These are phyloP conservation scores for Lymantria dispar DNA, from an alignment of 2,888 invertebrate genomes.

Conservation along the genomic window DNA sequence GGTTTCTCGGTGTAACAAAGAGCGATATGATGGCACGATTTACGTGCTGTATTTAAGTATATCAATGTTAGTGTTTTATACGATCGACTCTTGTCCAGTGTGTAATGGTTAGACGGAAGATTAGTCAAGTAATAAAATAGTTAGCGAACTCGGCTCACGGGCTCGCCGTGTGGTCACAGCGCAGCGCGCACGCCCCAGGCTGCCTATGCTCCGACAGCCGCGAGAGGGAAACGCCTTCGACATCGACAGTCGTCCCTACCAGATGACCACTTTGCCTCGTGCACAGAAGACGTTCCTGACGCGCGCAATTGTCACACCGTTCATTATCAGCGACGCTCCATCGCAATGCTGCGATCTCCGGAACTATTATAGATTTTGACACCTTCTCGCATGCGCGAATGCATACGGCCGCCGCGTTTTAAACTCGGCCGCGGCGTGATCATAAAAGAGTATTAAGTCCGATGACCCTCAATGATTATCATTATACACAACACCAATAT, in stretches of 20 bases:
- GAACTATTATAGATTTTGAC: constrained; percentile 81
- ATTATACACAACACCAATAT: constrained; percentile 41
- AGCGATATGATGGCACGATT: constrained; percentile 27
- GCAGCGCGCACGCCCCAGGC: constrained; percentile 69
- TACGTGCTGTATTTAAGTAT: constrained; percentile 38
- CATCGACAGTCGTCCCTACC: constrained; percentile 48
- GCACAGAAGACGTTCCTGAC: constrained; percentile 53
- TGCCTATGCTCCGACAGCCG: constrained; percentile 59
- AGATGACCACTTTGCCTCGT: constrained; percentile 62
- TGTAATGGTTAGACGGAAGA: constrained; percentile 62
- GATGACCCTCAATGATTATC: constrained; percentile 63
- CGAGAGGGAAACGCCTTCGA: constrained; percentile 78
- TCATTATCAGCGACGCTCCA: constrained; percentile 51
- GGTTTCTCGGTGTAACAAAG: constrained; percentile 53
- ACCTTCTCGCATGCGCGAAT: constrained; percentile 81
- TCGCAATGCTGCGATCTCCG: constrained; percentile 63
- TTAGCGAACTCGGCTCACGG: constrained; percentile 51
- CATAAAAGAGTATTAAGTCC: constrained; percentile 63
- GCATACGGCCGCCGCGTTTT: constrained; percentile 79
- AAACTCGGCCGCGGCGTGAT: constrained; percentile 75
- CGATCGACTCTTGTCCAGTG: constrained; percentile 46
- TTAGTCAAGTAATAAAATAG: constrained; percentile 69
- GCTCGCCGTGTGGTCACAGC: constrained; percentile 62
- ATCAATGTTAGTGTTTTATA: constrained; percentile 49
- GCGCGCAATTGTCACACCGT: constrained; percentile 49